Evolutionary conservation across 1,140 invertebrate genomes (phyloP), one percentile per base, ranked within the genome.

Genomic region (Polypedilum vanderplanki): DNA sequence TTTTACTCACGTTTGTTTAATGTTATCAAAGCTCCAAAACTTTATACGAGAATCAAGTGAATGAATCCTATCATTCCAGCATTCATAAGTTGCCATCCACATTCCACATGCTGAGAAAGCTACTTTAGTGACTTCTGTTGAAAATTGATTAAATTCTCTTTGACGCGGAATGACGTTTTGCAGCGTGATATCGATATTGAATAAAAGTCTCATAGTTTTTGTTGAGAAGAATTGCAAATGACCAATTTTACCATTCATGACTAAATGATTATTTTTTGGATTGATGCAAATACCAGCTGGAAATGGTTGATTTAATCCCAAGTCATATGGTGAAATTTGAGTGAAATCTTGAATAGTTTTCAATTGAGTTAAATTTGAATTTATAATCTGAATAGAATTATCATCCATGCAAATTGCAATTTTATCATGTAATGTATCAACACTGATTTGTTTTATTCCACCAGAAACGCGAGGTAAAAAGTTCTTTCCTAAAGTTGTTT

Each of bases 41-140:
- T 95, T 95, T 0, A 96, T 81, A 57, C 88, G 82, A 0, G 90
- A 83, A 83, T 94, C 91, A 4, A 85, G 83, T 40, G 86, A 86
- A 75, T 87, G 81, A 67, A 84, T 82, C 76, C 87, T 85, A 78
- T 88, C 84, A 77, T 86, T 82, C 77, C 90, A 86, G 73, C 87
- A 84, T 82, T 95, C 92, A 7, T 90, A 86, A 1, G 92, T 94
- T 18, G 88, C 91, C 83, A 95, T 83, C 93, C 93, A 95, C n/a
- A 83, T 78, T 0, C 91, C 90, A 82, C 46, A 57, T 65, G 85
- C 83, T 80, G 87, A 89, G 74, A 95, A 85, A 0, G 89, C 87
- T 41, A 90, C 85, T 77, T 87, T 85, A 0, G 85, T 88, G 0
- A 96, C 88, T 79, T 91, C 2, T 88, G 89, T 91, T 91, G 75